Percentiles rank a stretch among this genome's conserved stretches.
Conservation (phyloP, 2,113 vertebrate species). For the Charadrius vociferus region DNA sequence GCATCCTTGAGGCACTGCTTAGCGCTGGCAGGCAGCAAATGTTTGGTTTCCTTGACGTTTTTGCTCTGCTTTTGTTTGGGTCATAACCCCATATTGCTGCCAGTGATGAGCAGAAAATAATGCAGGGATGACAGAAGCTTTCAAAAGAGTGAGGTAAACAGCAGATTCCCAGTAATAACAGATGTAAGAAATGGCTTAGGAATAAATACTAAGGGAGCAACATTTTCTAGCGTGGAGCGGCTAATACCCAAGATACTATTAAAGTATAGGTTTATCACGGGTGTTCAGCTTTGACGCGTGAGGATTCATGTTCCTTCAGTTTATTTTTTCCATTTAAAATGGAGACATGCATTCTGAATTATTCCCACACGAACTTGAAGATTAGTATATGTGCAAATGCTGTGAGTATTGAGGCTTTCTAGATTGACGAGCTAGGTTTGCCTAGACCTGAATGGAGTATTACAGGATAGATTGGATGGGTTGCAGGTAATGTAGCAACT, state of each 20-base stretch:
- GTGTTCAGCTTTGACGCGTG: not conserved
- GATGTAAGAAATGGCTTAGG: not conserved
- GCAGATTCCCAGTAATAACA: not conserved
- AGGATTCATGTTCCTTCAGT: not conserved
- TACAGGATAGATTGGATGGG: not conserved
- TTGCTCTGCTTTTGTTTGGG: not conserved
- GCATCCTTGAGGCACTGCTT: rapidly evolving
- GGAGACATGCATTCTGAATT: not conserved
- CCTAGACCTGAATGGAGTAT: not conserved
- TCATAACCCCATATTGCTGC: rapidly evolving
- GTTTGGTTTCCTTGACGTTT: not conserved
- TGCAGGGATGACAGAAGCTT: not conserved
- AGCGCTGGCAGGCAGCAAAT: rapidly evolving
- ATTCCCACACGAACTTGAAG: not conserved
- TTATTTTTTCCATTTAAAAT: not conserved
- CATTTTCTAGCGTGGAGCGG: not conserved
- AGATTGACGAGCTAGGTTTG: not conserved
- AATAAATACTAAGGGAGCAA: not conserved
- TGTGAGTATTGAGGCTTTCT: not conserved
- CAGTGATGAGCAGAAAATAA: not conserved
- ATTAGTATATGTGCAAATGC: not conserved
- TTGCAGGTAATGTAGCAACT: not conserved
- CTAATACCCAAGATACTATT: not conserved
- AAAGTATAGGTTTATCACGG: not conserved
- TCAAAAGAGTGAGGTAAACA: not conserved